Evolutionary conservation across 2,113 vertebrate species (phyloP).

Genomic region (Cyanistes caeruleus): DNA sequence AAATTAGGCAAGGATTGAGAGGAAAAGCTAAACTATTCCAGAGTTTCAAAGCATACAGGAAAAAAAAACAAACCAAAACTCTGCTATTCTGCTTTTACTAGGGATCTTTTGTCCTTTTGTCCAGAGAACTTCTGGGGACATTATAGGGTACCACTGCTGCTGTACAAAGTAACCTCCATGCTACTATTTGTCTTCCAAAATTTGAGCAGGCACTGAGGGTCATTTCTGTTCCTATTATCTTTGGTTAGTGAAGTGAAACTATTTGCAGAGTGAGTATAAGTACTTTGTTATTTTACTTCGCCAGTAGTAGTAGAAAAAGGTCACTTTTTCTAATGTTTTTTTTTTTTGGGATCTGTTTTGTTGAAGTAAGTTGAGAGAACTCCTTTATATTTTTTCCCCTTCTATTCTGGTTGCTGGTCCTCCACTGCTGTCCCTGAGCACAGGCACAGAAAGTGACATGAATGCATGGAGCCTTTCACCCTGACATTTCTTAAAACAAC

Average conservation of each 20-base stretch:
- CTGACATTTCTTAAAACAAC: neutral
- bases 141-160: neutral
- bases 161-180: neutral
- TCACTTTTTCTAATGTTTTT: neutral
- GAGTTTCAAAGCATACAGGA: neutral
- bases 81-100: neutral
- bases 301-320: neutral
- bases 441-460: neutral
- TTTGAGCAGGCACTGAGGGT: neutral
- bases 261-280: neutral
- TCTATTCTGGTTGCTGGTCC: neutral
- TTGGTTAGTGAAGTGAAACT: slow-evolving; percentile 39
- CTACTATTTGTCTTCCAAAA: neutral
- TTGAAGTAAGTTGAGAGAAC: neutral
- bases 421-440: neutral
- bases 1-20: neutral
- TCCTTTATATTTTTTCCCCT: neutral
- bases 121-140: neutral
- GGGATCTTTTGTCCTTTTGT: neutral
- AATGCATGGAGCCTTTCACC: neutral
- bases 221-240: slow-evolving; percentile 16
- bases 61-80: neutral
- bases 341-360: neutral
- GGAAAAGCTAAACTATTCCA: neutral
- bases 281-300: neutral